Evolutionary conservation across 1,140 invertebrate genomes (phyloP), one percentile per base, ranked within the genome.

Genomic region (Zaprionus lachaisei): DNA sequence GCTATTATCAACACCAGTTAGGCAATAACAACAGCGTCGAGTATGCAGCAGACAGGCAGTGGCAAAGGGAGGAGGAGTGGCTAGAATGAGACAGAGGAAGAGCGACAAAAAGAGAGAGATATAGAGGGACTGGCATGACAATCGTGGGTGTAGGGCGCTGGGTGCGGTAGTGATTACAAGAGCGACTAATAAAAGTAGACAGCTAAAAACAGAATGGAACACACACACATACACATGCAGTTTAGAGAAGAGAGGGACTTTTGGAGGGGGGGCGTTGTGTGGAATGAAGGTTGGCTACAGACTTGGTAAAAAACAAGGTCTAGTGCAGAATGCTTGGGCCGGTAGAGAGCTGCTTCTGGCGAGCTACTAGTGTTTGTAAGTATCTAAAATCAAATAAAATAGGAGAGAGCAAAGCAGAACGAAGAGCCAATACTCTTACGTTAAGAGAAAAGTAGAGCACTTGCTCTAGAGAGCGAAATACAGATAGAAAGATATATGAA

Each of bases 1-100:
- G 84, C 77, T 87, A 75, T 79, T 89, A 87, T 87, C 83, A 87
- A 87, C 84, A 87, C 71, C 84, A 87, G 84, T 87, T 83, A 75
- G 66, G 80, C 84, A 83, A 75, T 79, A 80, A 89, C 73, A 78
- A 72, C 54, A 61, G 61, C 54, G 63, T 37, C 56, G 3, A 20
- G 37, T 47, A n/a, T 47, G 41, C 41, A 44, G 41, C 41, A 44
- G 41, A 17, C 41, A 44, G 67, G 62, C n/a, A 9, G 31, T 17
- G 49, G 49, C 26, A 49, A 9, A 51, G 55, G 54, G 11, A 22
- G 49, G 49, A 11, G 20, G 0, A 54, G 49, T 17, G 15, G 6
- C 0, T 6, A 60, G 49, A 34, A 34, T 41, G 57, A 58, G 47
- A 37, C 41, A 47, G 37, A 12, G 31, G 3, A 14, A 20, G 20